Evolutionary conservation across 2,888 invertebrate genomes (phyloP), one percentile per base, ranked within the genome.

Genomic region (Leistus spinibarbis): DNA sequence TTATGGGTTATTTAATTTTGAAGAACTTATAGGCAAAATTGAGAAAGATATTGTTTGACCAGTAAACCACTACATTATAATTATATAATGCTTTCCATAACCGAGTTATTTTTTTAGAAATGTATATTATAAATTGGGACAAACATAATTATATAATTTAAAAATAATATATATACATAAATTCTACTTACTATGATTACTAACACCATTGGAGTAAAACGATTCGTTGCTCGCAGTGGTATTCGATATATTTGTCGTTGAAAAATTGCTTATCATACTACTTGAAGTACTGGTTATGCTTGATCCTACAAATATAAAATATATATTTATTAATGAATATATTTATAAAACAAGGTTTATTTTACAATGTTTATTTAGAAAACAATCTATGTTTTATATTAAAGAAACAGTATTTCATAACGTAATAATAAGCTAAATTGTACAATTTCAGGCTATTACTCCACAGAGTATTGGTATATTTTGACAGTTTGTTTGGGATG

Each of bases 181-280:
- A 40, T 17, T 13, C 5, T 17, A 73, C 73, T 67, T 67, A 73
- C 73, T 73, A 16, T 40, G 40, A 22, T 65, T 62, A 65, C 22
- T 57, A 13, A 66, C 65, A 66, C 73, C 73, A 62, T 73, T 73
- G n/a, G 73, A 60, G 40, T 67, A 62, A n/a, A 22, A 23, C 9
- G 62, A 53, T 67, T 73, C 73, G 73, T 73, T 73, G 73, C 17
- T 65, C 19, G 60, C 67, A 60, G 57, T 53, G 13, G 73, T 66
- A 65, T 72, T 72, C 72, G 72, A 66, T 72, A 72, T 57, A 66
- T 23, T 72, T 40, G 66, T 72, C 72, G 72, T 72, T 72, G 72
- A 66, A 62, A 66, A 24, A 22, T 72, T 73, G 60, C 67, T 73
- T 20, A 62, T 22, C 7, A 40, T 3, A 67, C 57, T 73, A 57